These are phyloP conservation scores for Vespertilio murinus DNA, from an alignment of 2,797 vertebrate genomes.

Conservation along the genomic window DNA sequence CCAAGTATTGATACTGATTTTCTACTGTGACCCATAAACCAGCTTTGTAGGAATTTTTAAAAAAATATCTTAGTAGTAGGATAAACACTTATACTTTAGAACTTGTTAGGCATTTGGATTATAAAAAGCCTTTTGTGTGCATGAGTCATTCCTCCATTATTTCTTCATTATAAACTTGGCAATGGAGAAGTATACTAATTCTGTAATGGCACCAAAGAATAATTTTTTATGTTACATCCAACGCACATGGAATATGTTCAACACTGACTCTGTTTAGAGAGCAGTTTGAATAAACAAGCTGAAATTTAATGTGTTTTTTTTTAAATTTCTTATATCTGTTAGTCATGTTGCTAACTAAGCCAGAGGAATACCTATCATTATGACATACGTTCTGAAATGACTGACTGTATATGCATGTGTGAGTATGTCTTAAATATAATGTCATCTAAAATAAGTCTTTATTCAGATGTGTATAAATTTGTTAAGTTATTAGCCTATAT, in stretches of 20 bases:
- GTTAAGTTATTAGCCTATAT: neutral
- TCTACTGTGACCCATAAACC: neutral
- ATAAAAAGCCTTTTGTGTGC: conserved; percentile 2
- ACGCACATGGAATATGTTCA: neutral
- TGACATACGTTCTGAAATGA: neutral
- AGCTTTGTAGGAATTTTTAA: neutral
- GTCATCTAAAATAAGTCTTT: neutral
- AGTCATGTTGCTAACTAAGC: neutral
- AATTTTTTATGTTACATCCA: neutral
- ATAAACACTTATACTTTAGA: conserved; percentile 32
- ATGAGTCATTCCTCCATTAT: conserved; percentile 23
- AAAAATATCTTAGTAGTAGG: neutral
- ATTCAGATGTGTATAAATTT: neutral
- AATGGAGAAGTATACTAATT: neutral
- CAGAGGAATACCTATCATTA: neutral
- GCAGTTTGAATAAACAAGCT: neutral
- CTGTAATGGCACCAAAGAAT: neutral
- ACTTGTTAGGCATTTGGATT: conserved; percentile 23
- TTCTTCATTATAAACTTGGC: conserved; percentile 29
- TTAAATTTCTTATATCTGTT: conserved; percentile 6
- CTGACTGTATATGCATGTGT: neutral
- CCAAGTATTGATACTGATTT: neutral
- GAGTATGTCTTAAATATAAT: neutral
- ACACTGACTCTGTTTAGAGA: neutral
- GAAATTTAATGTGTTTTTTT: conserved; percentile 5